A percentile compares a stretch with the other conserved stretches of the same genome.
phyloP scores from a whole-genome alignment of 2,888 invertebrate species.

The Polymixis lichenea region DNA sequence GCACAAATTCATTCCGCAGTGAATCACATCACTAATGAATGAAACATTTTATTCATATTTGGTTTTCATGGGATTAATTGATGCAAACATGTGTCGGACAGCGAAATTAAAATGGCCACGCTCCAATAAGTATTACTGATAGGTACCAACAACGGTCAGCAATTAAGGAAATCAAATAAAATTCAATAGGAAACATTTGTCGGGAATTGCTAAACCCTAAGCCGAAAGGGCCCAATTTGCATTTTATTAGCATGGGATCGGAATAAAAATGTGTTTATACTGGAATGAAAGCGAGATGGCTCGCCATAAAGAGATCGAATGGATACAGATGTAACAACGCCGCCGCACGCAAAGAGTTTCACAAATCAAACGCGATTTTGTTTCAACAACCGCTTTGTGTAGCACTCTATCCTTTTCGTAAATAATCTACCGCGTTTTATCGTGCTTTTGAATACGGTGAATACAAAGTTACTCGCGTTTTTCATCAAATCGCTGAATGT shows the following conservation, averaged over 20 bases:
- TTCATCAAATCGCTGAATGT: conserved; percentile 31
- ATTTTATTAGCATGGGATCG: conserved; percentile 88
- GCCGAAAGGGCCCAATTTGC: conserved; percentile 87
- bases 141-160: conserved; percentile 73
- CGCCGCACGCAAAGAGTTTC: conserved; percentile 75
- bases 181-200: conserved; percentile 88
- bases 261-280: conserved; percentile 89
- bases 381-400: conserved; percentile 61
- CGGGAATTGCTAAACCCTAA: conserved; percentile 86
- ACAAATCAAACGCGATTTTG: conserved; percentile 76
- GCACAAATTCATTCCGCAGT: conserved; percentile 10
- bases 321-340: conserved; percentile 79
- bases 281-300: conserved; percentile 83
- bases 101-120: conserved; percentile 66
- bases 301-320: conserved; percentile 83
- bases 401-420: conserved; percentile 29
- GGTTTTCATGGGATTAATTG: conserved; percentile 52
- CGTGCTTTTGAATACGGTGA: conserved; percentile 28
- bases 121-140: conserved; percentile 71
- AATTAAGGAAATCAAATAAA: conserved; percentile 86
- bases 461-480: conserved; percentile 36
- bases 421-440: conserved; percentile 42
- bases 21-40: conserved; percentile 51
- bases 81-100: conserved; percentile 61
- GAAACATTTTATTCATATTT: conserved; percentile 57